A percentile compares a stretch with the other conserved stretches of the same genome.
Evolutionary conservation across 2,888 invertebrate species (phyloP).

Genomic region (Pyralis farinalis): DNA sequence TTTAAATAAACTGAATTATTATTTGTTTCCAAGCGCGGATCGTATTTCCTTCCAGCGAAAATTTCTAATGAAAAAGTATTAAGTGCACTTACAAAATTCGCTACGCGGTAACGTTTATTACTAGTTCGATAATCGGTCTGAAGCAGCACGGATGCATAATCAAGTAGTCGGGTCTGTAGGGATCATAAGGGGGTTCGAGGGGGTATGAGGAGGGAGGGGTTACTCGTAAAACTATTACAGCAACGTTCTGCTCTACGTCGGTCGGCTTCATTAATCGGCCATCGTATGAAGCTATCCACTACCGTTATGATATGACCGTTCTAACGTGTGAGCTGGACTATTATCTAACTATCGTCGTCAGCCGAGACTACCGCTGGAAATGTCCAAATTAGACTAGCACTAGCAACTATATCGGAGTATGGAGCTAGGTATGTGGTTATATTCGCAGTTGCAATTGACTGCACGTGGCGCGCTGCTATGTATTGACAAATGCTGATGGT

Average conservation of each 20-base stretch:
- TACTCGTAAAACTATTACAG: constrained; percentile 77
- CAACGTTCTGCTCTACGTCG: constrained; percentile 65
- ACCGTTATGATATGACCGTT: constrained; percentile 61
- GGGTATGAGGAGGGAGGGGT: constrained; percentile 28
- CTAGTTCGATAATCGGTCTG: constrained; percentile 75
- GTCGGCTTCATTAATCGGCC: constrained; percentile 76
- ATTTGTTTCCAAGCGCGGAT: background rate
- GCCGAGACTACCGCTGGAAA: constrained; percentile 13
- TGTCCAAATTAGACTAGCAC: constrained; percentile 16
- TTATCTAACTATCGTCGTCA: constrained; percentile 25
- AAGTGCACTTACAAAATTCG: constrained; percentile 34
- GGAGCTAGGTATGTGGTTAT: too few species aligned
- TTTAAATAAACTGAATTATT: too few species aligned
- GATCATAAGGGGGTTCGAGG: constrained; percentile 30
- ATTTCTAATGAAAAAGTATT: constrained; percentile 19
- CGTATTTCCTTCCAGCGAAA: constrained; percentile 4
- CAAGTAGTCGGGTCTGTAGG: constrained; percentile 64
- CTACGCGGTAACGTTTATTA: constrained; percentile 63
- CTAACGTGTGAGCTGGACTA: constrained; percentile 42
- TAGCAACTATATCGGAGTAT: constrained; percentile 10
- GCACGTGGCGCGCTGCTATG: too few species aligned
- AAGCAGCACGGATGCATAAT: constrained; percentile 75
- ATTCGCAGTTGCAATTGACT: too few species aligned
- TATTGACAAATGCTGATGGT: too few species aligned
- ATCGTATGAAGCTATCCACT: constrained; percentile 72